These are phyloP conservation scores for Morelia viridis DNA, from an alignment of 2,797 vertebrate species.

Conservation along the genomic window DNA sequence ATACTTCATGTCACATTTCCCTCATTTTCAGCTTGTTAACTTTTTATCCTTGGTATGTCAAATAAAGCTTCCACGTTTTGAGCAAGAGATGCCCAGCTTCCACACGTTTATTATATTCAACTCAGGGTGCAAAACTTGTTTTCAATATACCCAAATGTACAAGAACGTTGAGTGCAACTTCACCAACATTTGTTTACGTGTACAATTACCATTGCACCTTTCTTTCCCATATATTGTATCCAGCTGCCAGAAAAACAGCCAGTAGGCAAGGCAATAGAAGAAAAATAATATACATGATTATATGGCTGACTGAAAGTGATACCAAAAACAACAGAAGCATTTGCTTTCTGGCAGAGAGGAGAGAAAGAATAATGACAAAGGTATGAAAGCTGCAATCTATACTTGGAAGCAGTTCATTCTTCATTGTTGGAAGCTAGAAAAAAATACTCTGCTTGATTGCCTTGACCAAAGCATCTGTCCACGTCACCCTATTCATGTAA, in stretches of 20 bases:
- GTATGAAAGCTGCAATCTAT: background rate
- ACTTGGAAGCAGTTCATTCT: slow-evolving; percentile 14
- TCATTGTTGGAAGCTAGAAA: slow-evolving; percentile 17
- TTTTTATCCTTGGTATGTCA: background rate
- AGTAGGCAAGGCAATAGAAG: slow-evolving; percentile 26
- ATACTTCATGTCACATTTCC: background rate
- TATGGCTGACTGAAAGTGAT: background rate
- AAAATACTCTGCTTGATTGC: background rate
- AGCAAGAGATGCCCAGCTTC: background rate
- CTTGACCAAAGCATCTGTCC: background rate
- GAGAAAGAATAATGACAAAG: slow-evolving; percentile 29
- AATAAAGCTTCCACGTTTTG: background rate
- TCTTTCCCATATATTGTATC: slow-evolving; percentile 2
- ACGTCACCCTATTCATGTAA: background rate
- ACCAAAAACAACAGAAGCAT: slow-evolving; percentile 9
- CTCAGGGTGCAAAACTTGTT: background rate
- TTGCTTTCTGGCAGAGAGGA: slow-evolving; percentile 24
- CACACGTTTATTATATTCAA: background rate
- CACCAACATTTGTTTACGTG: background rate
- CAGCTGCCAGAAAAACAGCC: slow-evolving; percentile 1
- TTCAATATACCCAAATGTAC: background rate
- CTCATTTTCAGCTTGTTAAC: background rate
- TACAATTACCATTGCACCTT: background rate
- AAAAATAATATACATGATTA: background rate
- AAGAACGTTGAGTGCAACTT: background rate